phyloP scores from a whole-genome alignment of 64 coral and sea anemone species.

The Stichodactyla helianthus region DNA sequence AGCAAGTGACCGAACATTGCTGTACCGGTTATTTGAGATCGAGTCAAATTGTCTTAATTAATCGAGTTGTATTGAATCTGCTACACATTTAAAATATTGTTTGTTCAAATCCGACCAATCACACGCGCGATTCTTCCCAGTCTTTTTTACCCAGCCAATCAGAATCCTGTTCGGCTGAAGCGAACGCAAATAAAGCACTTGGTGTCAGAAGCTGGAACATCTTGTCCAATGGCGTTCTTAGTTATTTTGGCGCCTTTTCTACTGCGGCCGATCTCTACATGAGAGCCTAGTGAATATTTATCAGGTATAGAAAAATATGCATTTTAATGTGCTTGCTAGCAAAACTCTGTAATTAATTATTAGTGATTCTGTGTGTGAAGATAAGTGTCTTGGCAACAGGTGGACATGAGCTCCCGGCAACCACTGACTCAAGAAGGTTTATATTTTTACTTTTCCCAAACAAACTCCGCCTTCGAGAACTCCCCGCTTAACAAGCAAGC shows the following conservation, averaged over 20 bases:
- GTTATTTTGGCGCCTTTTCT: slow-evolving; percentile 12
- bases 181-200: slow-evolving; percentile 11
- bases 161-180: background rate
- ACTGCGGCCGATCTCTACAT: background rate
- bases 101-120: background rate
- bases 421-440: slow-evolving; percentile 11
- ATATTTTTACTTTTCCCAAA: slow-evolving; percentile 23
- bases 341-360: slow-evolving; percentile 56
- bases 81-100: background rate
- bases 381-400: slow-evolving; percentile 78
- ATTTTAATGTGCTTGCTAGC: slow-evolving; percentile 47
- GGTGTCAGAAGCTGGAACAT: background rate
- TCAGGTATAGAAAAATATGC: slow-evolving; percentile 25
- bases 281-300: slow-evolving; percentile 11
- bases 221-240: background rate
- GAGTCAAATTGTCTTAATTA: background rate
- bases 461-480: slow-evolving; percentile 37
- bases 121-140: background rate
- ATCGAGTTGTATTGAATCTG: slow-evolving; percentile 2
- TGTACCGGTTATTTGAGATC: background rate
- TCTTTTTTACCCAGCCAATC: slow-evolving; percentile 5
- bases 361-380: slow-evolving; percentile 67
- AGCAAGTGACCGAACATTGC: no score
- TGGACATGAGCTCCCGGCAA: slow-evolving; percentile 35
- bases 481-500: background rate